A percentile compares a stretch with the other conserved stretches of the same genome.
These are phyloP conservation scores for Physocephala rufipes DNA, from an alignment of 2,888 invertebrate genomes.

Conservation along the genomic window DNA sequence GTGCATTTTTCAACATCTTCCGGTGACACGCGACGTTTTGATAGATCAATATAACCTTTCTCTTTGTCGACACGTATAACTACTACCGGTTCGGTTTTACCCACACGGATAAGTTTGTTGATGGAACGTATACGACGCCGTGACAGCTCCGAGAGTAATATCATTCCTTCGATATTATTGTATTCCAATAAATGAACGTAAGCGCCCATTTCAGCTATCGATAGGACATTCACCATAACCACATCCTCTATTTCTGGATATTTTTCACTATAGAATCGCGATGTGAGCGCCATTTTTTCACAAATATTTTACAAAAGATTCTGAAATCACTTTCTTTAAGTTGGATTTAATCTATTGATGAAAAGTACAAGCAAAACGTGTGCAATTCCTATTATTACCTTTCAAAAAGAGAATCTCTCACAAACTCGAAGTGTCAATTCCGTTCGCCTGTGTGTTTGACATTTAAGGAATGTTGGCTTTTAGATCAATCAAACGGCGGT, in stretches of 20 bases:
- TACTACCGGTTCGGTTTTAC: conserved; percentile 98
- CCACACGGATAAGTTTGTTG: conserved; percentile 98
- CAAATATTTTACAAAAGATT: conserved; percentile 5
- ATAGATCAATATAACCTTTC: conserved; percentile 99
- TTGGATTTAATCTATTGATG: conserved; percentile 29
- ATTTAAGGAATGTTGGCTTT: conserved; percentile 8
- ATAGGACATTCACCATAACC: conserved; percentile 98
- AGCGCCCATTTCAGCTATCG: conserved; percentile 99
- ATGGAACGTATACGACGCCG: conserved; percentile 98
- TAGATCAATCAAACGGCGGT: not conserved
- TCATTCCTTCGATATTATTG: conserved; percentile 99
- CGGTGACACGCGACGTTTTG: conserved; percentile 96
- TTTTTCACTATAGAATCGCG: conserved; percentile 96
- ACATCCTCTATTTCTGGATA: conserved; percentile 99
- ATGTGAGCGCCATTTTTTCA: conserved; percentile 81
- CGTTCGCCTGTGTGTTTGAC: conserved; percentile 24
- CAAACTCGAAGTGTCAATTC: conserved; percentile 35
- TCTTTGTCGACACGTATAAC: conserved; percentile 99
- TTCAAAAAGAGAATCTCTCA: conserved; percentile 41
- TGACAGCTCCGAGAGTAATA: conserved; percentile 96
- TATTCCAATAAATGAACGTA: conserved; percentile 98
- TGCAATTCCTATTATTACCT: conserved; percentile 47
- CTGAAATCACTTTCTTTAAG: conserved; percentile 27
- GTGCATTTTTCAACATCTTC: conserved; percentile 99
- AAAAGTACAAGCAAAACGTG: conserved; percentile 55